Evolutionary conservation across 2,797 vertebrate species (phyloP), one percentile per base, ranked within the genome.

Genomic region (Euthynnus affinis): DNA sequence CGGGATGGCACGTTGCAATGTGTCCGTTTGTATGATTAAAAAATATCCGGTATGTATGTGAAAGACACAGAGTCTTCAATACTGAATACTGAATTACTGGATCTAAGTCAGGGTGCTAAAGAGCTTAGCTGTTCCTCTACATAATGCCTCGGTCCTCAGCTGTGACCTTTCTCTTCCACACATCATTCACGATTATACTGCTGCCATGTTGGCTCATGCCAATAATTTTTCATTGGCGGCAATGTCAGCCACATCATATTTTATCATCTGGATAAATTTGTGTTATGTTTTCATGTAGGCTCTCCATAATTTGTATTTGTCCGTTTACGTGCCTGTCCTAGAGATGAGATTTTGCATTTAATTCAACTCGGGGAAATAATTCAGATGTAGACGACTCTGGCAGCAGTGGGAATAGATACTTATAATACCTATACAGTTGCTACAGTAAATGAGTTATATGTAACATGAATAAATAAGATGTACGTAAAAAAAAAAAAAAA

Each of bases 131-230:
- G 85, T 90, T 91, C 84, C 90, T 90, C 80, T 66, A 81, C 90
- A 88, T 88, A 90, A 90, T 84, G 87, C 83, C 89, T 86, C 84
- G 82, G 87, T 87, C 87, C 88, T 91, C 88, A 92, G 87, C 89
- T 87, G 86, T 92, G 93, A 93, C 93, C 92, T 93, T 92, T 91
- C 88, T 91, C 87, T 89, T 84, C 76, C 29, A 80, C 82, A 78
- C 91, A 91, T 91, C 91, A 90, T 85, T 93, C 91, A 93, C 76
- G 52, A 91, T 93, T 94, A 92, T 85, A 89, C 88, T 77, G 90
- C 90, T 90, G 93, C 93, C 92, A 93, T 91, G 91, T 93, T 92
- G 91, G 91, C 92, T 92, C 89, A 91, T 91, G 90, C 89, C 91
- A 93, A 91, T 94, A 88, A 93, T 93, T 89, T 92, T 93, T 94